phyloP scores from a whole-genome alignment of 2,797 vertebrate species.

The Cyprinella venusta region DNA sequence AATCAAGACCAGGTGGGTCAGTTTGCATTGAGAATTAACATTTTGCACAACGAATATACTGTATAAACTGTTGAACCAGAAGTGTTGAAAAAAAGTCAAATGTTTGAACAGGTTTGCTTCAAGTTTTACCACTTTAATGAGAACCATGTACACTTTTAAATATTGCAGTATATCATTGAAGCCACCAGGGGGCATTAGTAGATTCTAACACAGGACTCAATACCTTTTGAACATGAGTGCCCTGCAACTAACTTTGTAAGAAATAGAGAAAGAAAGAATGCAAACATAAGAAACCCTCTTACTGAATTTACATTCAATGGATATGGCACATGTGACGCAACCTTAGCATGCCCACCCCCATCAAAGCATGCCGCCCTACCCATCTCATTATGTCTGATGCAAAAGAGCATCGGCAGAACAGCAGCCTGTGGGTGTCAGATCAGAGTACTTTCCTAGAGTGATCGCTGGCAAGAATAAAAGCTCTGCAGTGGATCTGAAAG shows the following conservation, averaged over 20 bases:
- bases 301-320: constrained; percentile 64
- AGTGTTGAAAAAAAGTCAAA: neutral
- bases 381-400: constrained; percentile 61
- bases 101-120: constrained; percentile 6
- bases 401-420: constrained; percentile 54
- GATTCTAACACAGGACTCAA: neutral
- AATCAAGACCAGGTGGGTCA: constrained; percentile 32
- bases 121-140: constrained; percentile 5
- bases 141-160: neutral
- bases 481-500: constrained; percentile 62
- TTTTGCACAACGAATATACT: constrained; percentile 31
- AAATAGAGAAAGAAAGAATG: constrained; percentile 10
- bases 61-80: constrained; percentile 15
- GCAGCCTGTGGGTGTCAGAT: constrained; percentile 53
- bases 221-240: constrained; percentile 11
- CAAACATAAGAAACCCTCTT: constrained; percentile 19
- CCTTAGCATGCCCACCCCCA: constrained; percentile 50
- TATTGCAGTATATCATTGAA: neutral
- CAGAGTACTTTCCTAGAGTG: constrained; percentile 48
- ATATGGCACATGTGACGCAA: constrained; percentile 54
- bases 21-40: constrained; percentile 26
- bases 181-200: constrained; percentile 43
- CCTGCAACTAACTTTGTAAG: neutral
- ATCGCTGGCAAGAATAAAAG: constrained; percentile 40
- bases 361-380: constrained; percentile 61